Base-by-base conservation (phyloP, 2,888 invertebrate species). In the Zeuzera pyrina region DNA sequence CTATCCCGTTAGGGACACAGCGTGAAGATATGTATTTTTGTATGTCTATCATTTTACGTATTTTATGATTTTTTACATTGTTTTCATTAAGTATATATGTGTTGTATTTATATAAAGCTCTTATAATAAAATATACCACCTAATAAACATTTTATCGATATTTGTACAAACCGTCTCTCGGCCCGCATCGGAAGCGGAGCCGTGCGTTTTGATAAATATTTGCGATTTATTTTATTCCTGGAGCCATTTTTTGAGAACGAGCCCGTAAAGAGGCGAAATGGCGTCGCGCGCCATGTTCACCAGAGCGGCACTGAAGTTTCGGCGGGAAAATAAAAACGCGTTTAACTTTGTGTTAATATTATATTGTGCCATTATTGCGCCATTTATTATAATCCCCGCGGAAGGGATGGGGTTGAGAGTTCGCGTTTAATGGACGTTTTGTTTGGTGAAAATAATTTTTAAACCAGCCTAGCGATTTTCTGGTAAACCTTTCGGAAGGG, bases 301-400 rank as follows among this genome's bases (percentile, higher is more conserved):
- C 62, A 49, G 56, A 63, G 62, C 65, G 65, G 48, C 57, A 56
- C 69, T 62, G 61, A 70, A 78, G 66, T 77, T 78, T 68, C 40
- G 62, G 62, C 60, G 67, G 68, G 60, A 73, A 81, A 78, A 77
- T 77, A 79, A 81, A 81, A 79, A 76, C 68, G 64, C 73, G 73
- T 77, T 81, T 81, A 79, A 83, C 83, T 83, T 83, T 79, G 74
- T 76, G 79, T 78, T 81, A 79, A 78, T 83, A 79, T 81, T 77
- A 81, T 83, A 81, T 78, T 77, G 79, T 77, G 76, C 72, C 76
- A 81, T 83, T 79, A 83, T 83, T 78, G 66, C 74, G 65, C 67
- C 79, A 78, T 83, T 81, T 83, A 79, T 81, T 79, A 81, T 76
- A 70, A 78, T 76, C 70, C 71, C 54, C 57, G 63, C 69, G 72